Evolutionary conservation across 2,888 invertebrate genomes (phyloP).

Genomic region (Metacarcinus magister): DNA sequence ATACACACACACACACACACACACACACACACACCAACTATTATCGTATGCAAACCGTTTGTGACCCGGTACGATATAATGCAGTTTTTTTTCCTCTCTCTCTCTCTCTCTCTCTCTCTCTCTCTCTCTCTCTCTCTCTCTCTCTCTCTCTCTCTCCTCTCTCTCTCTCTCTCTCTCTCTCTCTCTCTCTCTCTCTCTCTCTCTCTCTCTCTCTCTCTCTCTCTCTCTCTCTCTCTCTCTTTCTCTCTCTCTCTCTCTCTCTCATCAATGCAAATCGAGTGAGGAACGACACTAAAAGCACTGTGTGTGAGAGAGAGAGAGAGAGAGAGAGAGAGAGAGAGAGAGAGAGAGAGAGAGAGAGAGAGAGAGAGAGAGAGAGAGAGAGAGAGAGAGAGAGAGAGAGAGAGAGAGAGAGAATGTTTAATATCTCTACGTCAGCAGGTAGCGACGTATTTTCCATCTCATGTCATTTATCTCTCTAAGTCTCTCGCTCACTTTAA

Average conservation of each 20-base stretch:
- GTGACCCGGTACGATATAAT: neutral
- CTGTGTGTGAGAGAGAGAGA: too few species aligned
- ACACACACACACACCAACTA: too few species aligned
- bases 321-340: neutral
- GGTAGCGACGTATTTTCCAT: too few species aligned
- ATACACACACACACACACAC: too few species aligned
- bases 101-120: slow-evolving; percentile 57
- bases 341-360: slow-evolving; percentile 32
- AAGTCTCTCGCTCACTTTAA: neutral
- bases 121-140: slow-evolving; percentile 55
- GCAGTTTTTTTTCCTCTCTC: too few species aligned
- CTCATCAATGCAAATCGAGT: too few species aligned
- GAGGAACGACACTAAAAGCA: neutral
- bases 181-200: too few species aligned
- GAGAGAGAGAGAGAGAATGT: neutral
- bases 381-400: slow-evolving; percentile 32
- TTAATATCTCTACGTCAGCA: neutral
- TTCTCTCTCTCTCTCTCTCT: neutral
- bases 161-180: too few species aligned
- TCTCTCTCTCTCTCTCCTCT: slow-evolving; percentile 15
- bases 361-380: neutral
- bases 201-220: too few species aligned
- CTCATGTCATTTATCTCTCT: neutral
- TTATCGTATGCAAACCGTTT: neutral
- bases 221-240: neutral